These are phyloP conservation scores for Colletes latitarsis DNA, from an alignment of 1,140 invertebrate species.

Conservation along the genomic window DNA sequence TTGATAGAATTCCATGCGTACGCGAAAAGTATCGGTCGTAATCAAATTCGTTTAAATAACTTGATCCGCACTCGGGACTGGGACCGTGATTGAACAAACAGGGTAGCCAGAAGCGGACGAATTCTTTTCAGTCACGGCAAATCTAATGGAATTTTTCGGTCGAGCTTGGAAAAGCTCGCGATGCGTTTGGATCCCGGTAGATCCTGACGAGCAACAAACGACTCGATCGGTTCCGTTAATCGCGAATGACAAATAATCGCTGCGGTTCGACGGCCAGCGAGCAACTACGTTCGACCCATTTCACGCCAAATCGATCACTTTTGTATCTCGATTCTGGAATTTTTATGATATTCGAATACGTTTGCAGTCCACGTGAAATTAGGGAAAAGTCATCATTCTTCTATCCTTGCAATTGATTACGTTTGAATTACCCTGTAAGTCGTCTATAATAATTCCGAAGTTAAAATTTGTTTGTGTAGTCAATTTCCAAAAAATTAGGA, in stretches of 20 bases:
- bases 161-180: neutral
- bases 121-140: neutral
- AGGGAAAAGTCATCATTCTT: too few species aligned
- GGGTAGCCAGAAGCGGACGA: neutral
- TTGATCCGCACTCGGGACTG: neutral
- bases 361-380: too few species aligned
- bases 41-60: constrained; percentile 38
- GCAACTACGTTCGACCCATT: constrained; percentile 5
- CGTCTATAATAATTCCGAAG: too few species aligned
- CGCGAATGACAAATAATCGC: neutral
- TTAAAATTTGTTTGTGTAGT: too few species aligned
- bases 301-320: neutral
- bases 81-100: constrained; percentile 29
- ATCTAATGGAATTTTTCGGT: constrained; percentile 8
- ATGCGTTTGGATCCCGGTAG: neutral
- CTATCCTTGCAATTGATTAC: too few species aligned
- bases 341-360: neutral
- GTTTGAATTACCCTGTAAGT: too few species aligned
- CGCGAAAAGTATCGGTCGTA: neutral
- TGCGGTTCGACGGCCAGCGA: neutral
- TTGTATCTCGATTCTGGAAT: neutral
- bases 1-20: constrained; percentile 14
- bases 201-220: neutral
- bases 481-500: too few species aligned
- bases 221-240: neutral